Evolutionary conservation across 2,888 invertebrate species (phyloP).

Genomic region (Hyppa rectilinea): DNA sequence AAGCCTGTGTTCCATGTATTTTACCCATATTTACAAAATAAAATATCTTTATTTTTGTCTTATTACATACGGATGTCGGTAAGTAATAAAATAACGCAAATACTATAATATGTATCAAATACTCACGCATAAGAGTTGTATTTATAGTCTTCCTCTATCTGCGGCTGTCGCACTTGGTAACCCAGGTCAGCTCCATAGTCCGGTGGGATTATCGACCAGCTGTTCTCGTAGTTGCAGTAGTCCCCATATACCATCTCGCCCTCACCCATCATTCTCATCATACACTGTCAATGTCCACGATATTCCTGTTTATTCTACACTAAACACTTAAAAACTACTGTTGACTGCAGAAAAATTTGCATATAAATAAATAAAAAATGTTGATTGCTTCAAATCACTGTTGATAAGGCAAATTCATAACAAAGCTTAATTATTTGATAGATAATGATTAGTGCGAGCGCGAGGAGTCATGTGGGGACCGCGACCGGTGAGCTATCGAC

Average conservation of each 20-base stretch:
- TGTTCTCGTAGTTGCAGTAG: conserved; percentile 91
- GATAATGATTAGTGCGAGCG: conserved; percentile 68
- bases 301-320: conserved; percentile 48
- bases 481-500: conserved; percentile 84
- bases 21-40: too few species aligned
- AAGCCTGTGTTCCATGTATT: too few species aligned
- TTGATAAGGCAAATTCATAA: conserved; percentile 68
- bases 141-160: conserved; percentile 93
- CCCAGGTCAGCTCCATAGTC: conserved; percentile 91
- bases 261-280: conserved; percentile 91
- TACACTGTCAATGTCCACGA: conserved; percentile 71
- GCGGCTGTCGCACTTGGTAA: conserved; percentile 83
- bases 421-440: conserved; percentile 67
- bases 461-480: conserved; percentile 72
- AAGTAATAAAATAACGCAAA: background rate
- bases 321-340: conserved; percentile 53
- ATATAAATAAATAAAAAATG: conserved; percentile 55
- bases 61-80: background rate
- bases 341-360: conserved; percentile 40
- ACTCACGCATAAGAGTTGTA: conserved; percentile 92
- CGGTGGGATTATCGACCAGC: conserved; percentile 93
- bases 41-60: too few species aligned
- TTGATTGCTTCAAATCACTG: conserved; percentile 72
- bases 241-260: conserved; percentile 89
- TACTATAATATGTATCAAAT: too few species aligned